Evolutionary conservation across 2,888 invertebrate genomes (phyloP).

Genomic region (Lissonota sp.): DNA sequence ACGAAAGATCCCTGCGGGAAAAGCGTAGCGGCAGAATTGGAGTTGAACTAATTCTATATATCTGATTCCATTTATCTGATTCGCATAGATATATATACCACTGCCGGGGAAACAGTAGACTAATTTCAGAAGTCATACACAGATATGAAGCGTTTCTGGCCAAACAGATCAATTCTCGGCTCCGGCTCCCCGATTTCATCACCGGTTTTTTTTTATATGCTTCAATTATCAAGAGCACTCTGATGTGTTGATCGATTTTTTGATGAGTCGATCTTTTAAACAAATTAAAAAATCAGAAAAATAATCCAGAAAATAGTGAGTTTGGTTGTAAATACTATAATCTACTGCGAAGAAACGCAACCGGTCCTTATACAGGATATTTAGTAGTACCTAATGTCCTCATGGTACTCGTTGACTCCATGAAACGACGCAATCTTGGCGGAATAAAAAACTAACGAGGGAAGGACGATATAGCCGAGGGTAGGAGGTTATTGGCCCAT

Average conservation of each 20-base stretch:
- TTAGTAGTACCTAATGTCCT: not conserved
- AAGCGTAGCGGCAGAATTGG: slow-evolving; percentile 38
- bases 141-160: not conserved
- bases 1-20: slow-evolving; percentile 22
- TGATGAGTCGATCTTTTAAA: too few species aligned
- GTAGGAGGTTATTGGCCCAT: slow-evolving; percentile 56
- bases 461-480: slow-evolving; percentile 5
- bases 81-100: slow-evolving; percentile 31
- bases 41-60: slow-evolving; percentile 60
- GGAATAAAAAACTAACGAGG: slow-evolving; percentile 44
- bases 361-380: too few species aligned
- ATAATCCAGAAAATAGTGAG: too few species aligned
- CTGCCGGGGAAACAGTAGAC: slow-evolving; percentile 37
- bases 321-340: too few species aligned
- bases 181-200: too few species aligned
- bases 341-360: too few species aligned
- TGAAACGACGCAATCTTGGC: slow-evolving; percentile 56
- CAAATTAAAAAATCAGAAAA: too few species aligned
- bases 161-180: too few species aligned
- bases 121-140: slow-evolving; percentile 53
- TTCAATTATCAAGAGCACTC: too few species aligned
- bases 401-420: slow-evolving; percentile 26
- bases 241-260: too few species aligned
- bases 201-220: too few species aligned
- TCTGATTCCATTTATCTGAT: slow-evolving; percentile 46